A percentile compares a stretch with the other conserved stretches of the same genome.
These are phyloP conservation scores for Seriola aureovittata DNA, from an alignment of 2,113 vertebrate species.

Conservation along the genomic window DNA sequence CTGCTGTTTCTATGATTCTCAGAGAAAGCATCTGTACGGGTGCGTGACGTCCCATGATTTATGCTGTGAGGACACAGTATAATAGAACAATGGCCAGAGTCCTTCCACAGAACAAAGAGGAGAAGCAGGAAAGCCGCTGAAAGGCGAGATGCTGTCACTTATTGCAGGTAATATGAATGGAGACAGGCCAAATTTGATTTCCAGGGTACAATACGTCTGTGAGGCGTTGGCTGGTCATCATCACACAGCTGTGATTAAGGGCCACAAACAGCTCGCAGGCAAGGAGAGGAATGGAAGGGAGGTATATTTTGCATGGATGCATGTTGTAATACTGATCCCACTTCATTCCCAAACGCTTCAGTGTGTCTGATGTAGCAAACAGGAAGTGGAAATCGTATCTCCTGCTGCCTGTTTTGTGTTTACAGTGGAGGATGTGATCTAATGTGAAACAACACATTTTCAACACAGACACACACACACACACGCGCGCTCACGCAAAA, in stretches of 20 bases:
- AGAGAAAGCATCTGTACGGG: slow-evolving; percentile 59
- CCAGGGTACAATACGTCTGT: slow-evolving; percentile 36
- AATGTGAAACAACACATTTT: slow-evolving; percentile 3
- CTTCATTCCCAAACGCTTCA: not conserved
- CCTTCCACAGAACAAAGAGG: slow-evolving; percentile 69
- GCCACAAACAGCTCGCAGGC: not conserved
- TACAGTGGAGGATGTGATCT: slow-evolving; percentile 15
- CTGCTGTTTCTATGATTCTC: slow-evolving; percentile 65
- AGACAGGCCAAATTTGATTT: slow-evolving; percentile 57
- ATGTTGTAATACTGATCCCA: not conserved
- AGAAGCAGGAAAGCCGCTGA: slow-evolving; percentile 44
- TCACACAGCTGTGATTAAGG: slow-evolving; percentile 22
- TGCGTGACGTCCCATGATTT: slow-evolving; percentile 73
- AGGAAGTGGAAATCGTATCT: not conserved
- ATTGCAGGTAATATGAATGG: slow-evolving; percentile 54
- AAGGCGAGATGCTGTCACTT: slow-evolving; percentile 57
- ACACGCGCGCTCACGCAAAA: not conserved
- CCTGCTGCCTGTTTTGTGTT: slow-evolving; percentile 6
- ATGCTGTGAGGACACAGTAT: slow-evolving; percentile 68
- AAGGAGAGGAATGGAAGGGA: not conserved
- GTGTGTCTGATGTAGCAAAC: not conserved
- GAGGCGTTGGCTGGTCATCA: slow-evolving; percentile 55
- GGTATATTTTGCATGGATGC: not conserved
- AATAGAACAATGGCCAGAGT: slow-evolving; percentile 80
- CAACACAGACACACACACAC: slow-evolving; percentile 5